These are phyloP conservation scores for Trochalopteron elliotii DNA, from an alignment of 2,113 vertebrate species.

Conservation along the genomic window DNA sequence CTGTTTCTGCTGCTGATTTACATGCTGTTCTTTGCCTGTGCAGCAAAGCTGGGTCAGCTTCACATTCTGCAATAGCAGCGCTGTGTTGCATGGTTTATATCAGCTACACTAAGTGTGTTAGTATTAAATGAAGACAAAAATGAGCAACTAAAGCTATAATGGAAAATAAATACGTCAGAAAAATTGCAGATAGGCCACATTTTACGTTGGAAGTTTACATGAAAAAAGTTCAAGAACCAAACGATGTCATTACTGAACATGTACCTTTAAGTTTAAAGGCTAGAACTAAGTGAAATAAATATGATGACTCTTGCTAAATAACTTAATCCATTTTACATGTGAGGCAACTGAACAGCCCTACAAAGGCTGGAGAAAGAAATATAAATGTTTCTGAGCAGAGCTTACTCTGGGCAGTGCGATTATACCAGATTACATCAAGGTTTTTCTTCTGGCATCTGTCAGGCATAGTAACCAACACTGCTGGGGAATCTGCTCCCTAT, in stretches of 20 bases:
- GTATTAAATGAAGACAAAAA: not conserved
- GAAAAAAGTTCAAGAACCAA: not conserved
- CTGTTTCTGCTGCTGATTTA: slow-evolving; percentile 8
- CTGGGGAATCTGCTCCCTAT: not conserved
- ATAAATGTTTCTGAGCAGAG: not conserved
- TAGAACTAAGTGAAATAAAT: not conserved
- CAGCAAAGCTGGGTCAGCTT: not conserved
- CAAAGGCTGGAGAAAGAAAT: not conserved
- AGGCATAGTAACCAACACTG: slow-evolving; percentile 22
- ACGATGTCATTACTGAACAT: not conserved
- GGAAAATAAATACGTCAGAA: not conserved
- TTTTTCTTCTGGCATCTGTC: slow-evolving; percentile 58
- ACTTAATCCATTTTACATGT: not conserved
- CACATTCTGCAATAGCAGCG: not conserved
- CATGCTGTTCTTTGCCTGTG: not conserved
- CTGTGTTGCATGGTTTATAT: not conserved
- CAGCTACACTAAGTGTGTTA: not conserved
- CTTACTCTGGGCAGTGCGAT: not conserved
- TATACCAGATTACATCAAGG: slow-evolving; percentile 48
- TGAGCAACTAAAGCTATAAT: not conserved
- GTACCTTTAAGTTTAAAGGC: not conserved
- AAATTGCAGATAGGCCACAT: not conserved
- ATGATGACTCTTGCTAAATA: not conserved
- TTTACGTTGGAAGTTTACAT: not conserved
- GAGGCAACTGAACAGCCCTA: not conserved